These are phyloP conservation scores for Spongilla lacustris DNA, from an alignment of 37 sponge, comb jelly and placozoan species.

Conservation along the genomic window DNA sequence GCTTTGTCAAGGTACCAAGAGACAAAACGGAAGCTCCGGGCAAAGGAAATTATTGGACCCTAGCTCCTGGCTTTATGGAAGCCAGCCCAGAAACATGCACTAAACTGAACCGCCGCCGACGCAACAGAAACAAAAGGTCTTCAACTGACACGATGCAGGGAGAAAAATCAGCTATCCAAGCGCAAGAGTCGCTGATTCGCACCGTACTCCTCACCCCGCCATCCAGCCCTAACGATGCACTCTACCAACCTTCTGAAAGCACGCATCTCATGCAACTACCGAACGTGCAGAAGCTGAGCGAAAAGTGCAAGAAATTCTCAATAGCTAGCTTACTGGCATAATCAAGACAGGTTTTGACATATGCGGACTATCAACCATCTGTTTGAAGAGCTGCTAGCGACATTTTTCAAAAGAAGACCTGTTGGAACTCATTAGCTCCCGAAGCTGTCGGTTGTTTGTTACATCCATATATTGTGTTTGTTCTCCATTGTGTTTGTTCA, in stretches of 20 bases:
- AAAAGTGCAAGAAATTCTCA: constrained; percentile 73
- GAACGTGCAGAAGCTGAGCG: constrained; percentile 41
- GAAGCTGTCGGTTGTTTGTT: no score
- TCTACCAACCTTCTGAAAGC: constrained; percentile 9
- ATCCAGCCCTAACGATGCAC: constrained; percentile 65
- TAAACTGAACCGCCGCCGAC: constrained; percentile 54
- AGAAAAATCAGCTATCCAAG: not conserved
- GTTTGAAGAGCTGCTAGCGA: no score
- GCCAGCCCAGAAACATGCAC: constrained; percentile 66
- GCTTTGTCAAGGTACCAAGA: constrained; percentile 86
- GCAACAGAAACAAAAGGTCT: constrained; percentile 32
- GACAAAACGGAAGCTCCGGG: constrained; percentile 88
- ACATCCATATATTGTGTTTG: no score
- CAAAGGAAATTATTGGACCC: constrained; percentile 93
- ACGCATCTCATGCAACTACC: not conserved
- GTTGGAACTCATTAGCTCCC: no score
- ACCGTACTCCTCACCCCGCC: constrained; percentile 80
- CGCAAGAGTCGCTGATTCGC: constrained; percentile 36
- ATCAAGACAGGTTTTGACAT: no score
- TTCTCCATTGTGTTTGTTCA: not conserved
- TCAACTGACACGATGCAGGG: not conserved
- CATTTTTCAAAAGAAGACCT: no score
- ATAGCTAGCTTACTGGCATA: constrained; percentile 44
- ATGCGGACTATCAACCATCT: no score
- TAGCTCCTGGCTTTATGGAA: constrained; percentile 76